Evolutionary conservation across 2,797 vertebrate genomes (phyloP).

Genomic region (Ctenopoma kingsleyae): DNA sequence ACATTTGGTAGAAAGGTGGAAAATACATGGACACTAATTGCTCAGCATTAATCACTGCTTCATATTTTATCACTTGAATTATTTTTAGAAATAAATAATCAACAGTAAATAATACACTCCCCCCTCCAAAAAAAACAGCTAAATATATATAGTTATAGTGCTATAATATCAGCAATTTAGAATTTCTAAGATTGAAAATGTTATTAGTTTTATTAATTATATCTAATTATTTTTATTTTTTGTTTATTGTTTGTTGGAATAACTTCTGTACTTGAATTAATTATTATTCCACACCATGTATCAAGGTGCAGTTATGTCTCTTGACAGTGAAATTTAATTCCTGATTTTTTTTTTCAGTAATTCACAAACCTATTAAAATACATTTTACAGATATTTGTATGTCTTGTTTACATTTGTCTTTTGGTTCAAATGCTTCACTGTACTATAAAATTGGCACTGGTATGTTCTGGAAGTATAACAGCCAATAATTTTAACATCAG

Average conservation of each 20-base stretch:
- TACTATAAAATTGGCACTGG: too few species aligned
- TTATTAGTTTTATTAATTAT: conserved; percentile 46
- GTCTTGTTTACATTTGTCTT: conserved; percentile 24
- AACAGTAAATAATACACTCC: conserved; percentile 10
- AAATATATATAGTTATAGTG: conserved; percentile 17
- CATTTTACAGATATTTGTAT: conserved; percentile 64
- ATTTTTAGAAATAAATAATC: conserved; percentile 49
- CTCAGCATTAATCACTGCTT: conserved; percentile 70
- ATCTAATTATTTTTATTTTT: conserved; percentile 48
- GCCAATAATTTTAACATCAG: neutral
- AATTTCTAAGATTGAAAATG: conserved; percentile 17
- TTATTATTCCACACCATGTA: conserved; percentile 63
- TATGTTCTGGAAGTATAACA: neutral
- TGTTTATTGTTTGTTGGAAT: conserved; percentile 60
- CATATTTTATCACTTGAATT: conserved; percentile 59
- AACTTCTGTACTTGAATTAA: conserved; percentile 61
- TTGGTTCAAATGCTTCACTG: conserved; percentile 6
- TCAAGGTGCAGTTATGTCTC: conserved; percentile 57
- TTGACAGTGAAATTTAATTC: conserved; percentile 45
- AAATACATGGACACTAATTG: conserved; percentile 46
- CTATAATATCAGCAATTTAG: conserved; percentile 1
- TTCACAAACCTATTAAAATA: conserved; percentile 73
- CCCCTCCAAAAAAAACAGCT: neutral
- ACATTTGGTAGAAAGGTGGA: conserved; percentile 32
- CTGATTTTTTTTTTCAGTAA: conserved; percentile 49